A percentile compares a stretch with the other conserved stretches of the same genome.
Conservation (phyloP, 2,888 invertebrate species). For the Lobophora halterata region DNA sequence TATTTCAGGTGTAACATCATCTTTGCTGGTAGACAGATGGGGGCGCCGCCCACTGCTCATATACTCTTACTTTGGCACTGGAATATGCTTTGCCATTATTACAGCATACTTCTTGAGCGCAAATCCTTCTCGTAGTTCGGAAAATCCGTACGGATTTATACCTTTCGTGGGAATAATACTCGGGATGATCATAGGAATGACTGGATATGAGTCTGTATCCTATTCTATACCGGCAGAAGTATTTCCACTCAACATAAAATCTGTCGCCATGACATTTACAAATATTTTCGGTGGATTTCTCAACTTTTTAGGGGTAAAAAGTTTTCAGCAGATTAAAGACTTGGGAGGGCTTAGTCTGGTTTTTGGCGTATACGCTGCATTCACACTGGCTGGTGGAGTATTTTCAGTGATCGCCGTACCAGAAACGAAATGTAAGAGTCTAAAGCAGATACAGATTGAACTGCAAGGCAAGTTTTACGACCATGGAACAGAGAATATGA, state of each 20-base stretch:
- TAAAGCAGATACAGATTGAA: conserved; percentile 76
- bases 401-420: conserved; percentile 69
- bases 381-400: conserved; percentile 62
- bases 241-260: conserved; percentile 79
- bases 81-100: conserved; percentile 38
- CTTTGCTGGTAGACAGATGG: conserved; percentile 51
- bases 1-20: conserved; percentile 58
- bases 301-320: conserved; percentile 70
- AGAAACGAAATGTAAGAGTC: conserved; percentile 80
- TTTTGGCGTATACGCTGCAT: conserved; percentile 67
- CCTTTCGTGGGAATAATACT: conserved; percentile 64
- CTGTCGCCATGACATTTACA: conserved; percentile 68
- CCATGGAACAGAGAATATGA: conserved; percentile 33
- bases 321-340: conserved; percentile 71
- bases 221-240: conserved; percentile 76
- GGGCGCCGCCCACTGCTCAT: conserved; percentile 73
- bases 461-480: conserved; percentile 57
- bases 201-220: conserved; percentile 73
- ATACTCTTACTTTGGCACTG: conserved; percentile 57
- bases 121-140: conserved; percentile 37
- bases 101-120: conserved; percentile 61
- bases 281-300: conserved; percentile 65
- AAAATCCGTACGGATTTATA: conserved; percentile 46
- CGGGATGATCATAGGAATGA: conserved; percentile 43
- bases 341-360: conserved; percentile 65